Evolutionary conservation across 2,888 invertebrate species (phyloP), one percentile per base, ranked within the genome.

Genomic region (Tetropium fuscum): DNA sequence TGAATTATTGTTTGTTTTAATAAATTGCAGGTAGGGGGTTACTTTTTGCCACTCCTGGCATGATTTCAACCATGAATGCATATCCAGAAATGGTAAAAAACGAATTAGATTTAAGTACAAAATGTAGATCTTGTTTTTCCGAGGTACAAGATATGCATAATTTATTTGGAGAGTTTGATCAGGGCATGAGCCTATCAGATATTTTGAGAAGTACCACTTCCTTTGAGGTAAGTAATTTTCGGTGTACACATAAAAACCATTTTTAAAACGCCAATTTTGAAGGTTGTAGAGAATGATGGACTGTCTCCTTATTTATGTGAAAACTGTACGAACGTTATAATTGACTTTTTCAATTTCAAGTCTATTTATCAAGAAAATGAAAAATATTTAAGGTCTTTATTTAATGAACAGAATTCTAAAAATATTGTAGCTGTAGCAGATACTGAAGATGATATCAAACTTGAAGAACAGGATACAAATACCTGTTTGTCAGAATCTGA

Each of bases 101-200:
- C 1, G 20, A 10, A 20, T 25, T 43, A 43, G 22, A 43, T 11
- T 43, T 22, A 3, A 25, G 13, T 1, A 22, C 41, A 32, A 64
- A 60, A 53, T 53, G 53, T 13, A 53, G 53, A 20, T 22, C 34
- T 20, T 53, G 53, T 22, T n/a, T 53, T 15, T 30, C 19, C 13
- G 10, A 5, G 8, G 30, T 20, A 20, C 13, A 11, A 0, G 32
- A 43, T 5, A 43, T 43, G 53, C 19, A 43, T 16, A 20, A 30
- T 32, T 30, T 53, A 30, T 53, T 18, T 13, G 11, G 15, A 11
- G 20, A 11, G 22, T 32, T 53, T 30, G 20, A 30, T 15, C 19
- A 34, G 13, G 22, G 20, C 7, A 7, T 53, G 22, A 30, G 15
- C 5, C 44, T 53, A 16, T 43, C 22, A 11, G 43, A 53, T 15